Evolutionary conservation across 2,113 vertebrate genomes (phyloP).

Genomic region (Pygoscelis adeliae): DNA sequence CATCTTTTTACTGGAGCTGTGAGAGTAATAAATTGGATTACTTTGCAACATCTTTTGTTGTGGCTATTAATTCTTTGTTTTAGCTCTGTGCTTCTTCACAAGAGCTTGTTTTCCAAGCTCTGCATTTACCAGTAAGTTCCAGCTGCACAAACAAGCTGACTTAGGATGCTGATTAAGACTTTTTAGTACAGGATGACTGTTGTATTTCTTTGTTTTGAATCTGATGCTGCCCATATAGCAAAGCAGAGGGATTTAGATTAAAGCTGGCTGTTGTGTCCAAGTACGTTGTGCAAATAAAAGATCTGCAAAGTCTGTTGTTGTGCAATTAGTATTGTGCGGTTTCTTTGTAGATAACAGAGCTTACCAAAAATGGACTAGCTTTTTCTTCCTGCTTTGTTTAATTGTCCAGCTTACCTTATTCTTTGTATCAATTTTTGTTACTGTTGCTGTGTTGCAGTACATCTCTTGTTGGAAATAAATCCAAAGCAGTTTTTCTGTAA

Average conservation of each 20-base stretch:
- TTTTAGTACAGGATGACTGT: not conserved
- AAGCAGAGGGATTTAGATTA: conserved; percentile 29
- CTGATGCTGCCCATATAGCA: not conserved
- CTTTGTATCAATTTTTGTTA: not conserved
- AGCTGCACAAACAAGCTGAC: conserved; percentile 11
- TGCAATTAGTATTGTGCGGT: not conserved
- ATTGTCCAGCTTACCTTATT: not conserved
- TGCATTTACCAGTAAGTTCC: conserved; percentile 48
- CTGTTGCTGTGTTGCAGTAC: not conserved
- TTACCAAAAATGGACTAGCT: not conserved
- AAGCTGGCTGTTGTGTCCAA: conserved; percentile 14
- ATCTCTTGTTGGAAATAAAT: not conserved
- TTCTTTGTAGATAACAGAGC: not conserved
- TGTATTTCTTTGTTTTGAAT: conserved; percentile 40
- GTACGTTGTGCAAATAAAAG: conserved; percentile 21
- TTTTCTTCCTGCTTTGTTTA: not conserved
- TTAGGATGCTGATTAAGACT: conserved; percentile 39
- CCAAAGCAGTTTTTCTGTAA: not conserved
- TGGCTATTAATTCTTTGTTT: not conserved
- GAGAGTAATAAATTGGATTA: not conserved
- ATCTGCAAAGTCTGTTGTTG: conserved; percentile 8
- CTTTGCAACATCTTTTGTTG: conserved; percentile 25
- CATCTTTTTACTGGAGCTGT: not conserved
- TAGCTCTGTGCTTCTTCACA: not conserved
- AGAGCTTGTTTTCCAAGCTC: conserved; percentile 23